These are phyloP conservation scores for Crocodylus rhombifer DNA, from an alignment of 2,797 vertebrate species.

Conservation along the genomic window DNA sequence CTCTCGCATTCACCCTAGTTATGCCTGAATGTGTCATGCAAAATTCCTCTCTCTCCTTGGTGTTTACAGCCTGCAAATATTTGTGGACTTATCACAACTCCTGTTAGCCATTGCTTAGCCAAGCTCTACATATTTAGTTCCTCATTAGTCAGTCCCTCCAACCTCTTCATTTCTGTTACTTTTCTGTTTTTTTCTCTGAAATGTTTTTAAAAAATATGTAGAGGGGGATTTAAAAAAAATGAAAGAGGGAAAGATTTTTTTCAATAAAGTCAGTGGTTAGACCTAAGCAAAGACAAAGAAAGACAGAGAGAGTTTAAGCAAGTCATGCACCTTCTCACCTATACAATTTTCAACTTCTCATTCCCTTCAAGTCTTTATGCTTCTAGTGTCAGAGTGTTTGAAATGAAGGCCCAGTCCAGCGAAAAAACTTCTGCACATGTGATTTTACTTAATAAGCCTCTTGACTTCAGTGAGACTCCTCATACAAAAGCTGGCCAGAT, in stretches of 20 bases:
- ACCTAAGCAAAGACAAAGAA: background rate
- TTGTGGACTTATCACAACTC: slow-evolving; percentile 3
- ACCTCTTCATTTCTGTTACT: background rate
- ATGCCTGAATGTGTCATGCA: background rate
- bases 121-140: background rate
- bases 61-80: slow-evolving; percentile 58
- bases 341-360: background rate
- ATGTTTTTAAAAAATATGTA: background rate
- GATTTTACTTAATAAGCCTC: background rate
- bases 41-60: background rate
- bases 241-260: background rate
- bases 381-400: background rate
- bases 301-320: background rate
- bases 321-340: background rate
- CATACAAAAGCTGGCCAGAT: too few relatives aligned
- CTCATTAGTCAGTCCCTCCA: slow-evolving; percentile 15
- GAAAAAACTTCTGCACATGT: background rate
- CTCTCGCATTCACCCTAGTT: slow-evolving; percentile 11
- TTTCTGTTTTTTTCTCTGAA: background rate
- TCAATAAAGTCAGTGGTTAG: background rate
- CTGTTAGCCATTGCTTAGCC: background rate
- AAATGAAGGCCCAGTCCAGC: background rate
- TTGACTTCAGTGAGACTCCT: too few relatives aligned
- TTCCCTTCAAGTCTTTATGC: background rate
- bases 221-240: background rate